Base-by-base conservation (phyloP, 2,797 vertebrate species). In the Nothura maculosa region DNA sequence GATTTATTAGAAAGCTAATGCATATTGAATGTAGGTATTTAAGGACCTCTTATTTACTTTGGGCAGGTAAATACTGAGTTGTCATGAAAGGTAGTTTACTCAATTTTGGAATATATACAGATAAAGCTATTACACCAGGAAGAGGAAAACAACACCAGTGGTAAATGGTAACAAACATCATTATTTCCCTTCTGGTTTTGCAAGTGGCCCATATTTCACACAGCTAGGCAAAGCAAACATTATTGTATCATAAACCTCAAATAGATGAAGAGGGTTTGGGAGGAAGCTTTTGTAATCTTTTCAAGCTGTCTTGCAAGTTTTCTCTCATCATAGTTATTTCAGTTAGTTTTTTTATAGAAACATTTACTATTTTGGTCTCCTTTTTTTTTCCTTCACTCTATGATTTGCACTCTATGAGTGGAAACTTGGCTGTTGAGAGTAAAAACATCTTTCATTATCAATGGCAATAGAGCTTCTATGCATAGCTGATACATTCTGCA, bases 1-100 rank as follows among this genome's bases (percentile, higher is more conserved):
- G 84, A 91, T 94, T 92, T 95, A 93, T 92, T 95, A 95, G 87
- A 95, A 93, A 94, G 66, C 93, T 80, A 90, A 90, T 94, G 89
- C 64, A 22, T 92, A 94, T 92, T 10, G 81, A 95, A 92, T 55
- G 55, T 30, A 69, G 62, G 84, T 90, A 83, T 94, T 90, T 81
- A 75, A 92, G 87, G 93, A 89, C 50, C 75, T 93, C 72, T 91
- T 95, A 61, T 92, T 93, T 95, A 94, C 74, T 88, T 92, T 92
- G 58, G 62, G 85, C 76, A 93, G 94, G 84, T 94, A 94, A 95
- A 94, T 95, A 90, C 68, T 96, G 92, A 94, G 70, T 88, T 87
- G 69, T 75, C n/a, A 1, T 87, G 90, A 83, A 92, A 92, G 86
- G 62, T 83, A 83, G 90, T 94, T 94, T 86, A 89, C 86, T 94